Conservation (phyloP, 2,888 invertebrate genomes). For the Amphipoea oculea region DNA sequence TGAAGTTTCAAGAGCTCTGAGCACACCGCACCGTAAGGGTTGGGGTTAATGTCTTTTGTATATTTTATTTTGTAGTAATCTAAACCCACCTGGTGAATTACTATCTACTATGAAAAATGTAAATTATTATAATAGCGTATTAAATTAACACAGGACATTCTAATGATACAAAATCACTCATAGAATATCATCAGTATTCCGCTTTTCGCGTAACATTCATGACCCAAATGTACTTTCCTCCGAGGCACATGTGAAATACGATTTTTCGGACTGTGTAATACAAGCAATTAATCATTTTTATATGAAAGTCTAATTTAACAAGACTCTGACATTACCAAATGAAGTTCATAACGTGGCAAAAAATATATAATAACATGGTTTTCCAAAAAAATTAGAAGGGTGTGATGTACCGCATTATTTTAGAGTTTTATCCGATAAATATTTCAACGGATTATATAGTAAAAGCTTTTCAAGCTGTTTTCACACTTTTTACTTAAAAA, state of each 20-base stretch:
- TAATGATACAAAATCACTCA: not conserved
- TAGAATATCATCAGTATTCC: not conserved
- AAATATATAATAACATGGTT: constrained; percentile 8
- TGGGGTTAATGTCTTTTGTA: not conserved
- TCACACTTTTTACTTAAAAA: not conserved
- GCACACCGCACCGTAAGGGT: not conserved
- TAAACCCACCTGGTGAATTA: too few relatives aligned
- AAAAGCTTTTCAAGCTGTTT: constrained; percentile 19
- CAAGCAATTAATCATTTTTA: constrained; percentile 45
- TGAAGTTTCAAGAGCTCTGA: not conserved
- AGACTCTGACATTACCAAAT: constrained; percentile 36
- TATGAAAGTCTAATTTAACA: constrained; percentile 18
- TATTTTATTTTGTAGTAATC: not conserved
- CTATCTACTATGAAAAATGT: too few relatives aligned
- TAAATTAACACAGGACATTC: not conserved
- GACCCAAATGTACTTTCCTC: constrained; percentile 9
- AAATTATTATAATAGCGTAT: too few relatives aligned
- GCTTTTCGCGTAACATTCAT: not conserved
- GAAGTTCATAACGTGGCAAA: constrained; percentile 8
- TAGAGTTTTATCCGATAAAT: not conserved
- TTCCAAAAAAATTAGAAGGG: constrained; percentile 18
- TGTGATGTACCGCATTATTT: constrained; percentile 4
- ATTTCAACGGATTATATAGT: not conserved
- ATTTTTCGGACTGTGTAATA: constrained; percentile 26
- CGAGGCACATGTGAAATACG: constrained; percentile 6